A percentile compares a stretch with the other conserved stretches of the same genome.
These are phyloP conservation scores for Centropus bengalensis DNA, from an alignment of 2,113 vertebrate species.

Conservation along the genomic window DNA sequence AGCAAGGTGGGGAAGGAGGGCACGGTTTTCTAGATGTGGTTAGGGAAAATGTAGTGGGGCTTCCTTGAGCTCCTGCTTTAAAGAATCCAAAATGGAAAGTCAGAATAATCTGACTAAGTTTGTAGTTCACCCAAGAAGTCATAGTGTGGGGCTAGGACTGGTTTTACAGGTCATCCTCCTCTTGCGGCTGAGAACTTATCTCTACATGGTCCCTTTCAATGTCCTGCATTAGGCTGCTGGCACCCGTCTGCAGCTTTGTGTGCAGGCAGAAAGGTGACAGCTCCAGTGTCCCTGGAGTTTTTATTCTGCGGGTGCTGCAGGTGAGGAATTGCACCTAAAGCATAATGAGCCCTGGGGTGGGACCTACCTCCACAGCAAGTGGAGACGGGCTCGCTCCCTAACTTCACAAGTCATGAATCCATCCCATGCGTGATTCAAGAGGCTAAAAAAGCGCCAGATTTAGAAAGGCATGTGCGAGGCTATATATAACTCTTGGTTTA, in stretches of 20 bases:
- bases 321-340: neutral
- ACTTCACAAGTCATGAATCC: neutral
- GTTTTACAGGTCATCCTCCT: neutral
- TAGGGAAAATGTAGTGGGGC: neutral
- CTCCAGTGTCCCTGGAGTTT: neutral
- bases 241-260: neutral
- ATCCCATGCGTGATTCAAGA: neutral
- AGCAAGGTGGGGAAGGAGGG: neutral
- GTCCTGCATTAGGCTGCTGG: neutral
- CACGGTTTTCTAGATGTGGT: neutral
- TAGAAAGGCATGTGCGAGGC: conserved; percentile 9
- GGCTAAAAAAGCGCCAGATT: neutral
- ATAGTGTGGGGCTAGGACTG: neutral
- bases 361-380: neutral
- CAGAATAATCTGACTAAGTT: neutral
- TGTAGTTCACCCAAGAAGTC: neutral
- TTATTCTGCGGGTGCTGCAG: neutral
- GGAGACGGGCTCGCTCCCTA: neutral
- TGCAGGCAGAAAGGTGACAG: neutral
- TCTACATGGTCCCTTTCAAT: neutral
- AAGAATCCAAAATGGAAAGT: neutral
- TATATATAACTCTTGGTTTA: neutral
- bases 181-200: neutral
- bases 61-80: neutral
- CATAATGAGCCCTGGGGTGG: neutral